Base-by-base conservation (phyloP, 2,113 vertebrate species). In the Phocoena sinus region DNA sequence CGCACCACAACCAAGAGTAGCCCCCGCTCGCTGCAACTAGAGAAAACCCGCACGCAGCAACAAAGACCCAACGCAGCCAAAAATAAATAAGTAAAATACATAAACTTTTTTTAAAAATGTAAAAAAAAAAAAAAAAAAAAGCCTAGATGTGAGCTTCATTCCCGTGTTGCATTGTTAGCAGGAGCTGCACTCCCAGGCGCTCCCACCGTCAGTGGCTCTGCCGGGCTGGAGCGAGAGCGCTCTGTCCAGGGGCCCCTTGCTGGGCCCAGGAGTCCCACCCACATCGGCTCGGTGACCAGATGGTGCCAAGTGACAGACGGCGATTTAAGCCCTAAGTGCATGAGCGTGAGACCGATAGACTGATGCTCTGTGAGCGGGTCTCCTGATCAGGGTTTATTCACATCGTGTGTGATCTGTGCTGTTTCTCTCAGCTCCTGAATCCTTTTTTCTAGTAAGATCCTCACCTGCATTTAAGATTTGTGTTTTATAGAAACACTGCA, bases 321-420 rank as follows among this genome's bases (percentile, higher is more conserved):
- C 0, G 10, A 6, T 3, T 2, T 5, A 2, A 60, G 73, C 58
- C 31, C 65, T 8, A 13, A 17, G 9, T 14, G 26, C 12, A 3
- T 1, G 26, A 8, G n/a, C 17, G 0, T 0, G 6, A 31, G 50
- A 47, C 21, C 0, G 36, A 23, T 1, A 20, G 18, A 8, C 2
- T 2, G 44, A 0, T 0, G 21, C 56, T 47, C 11, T 53, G 41
- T 21, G 56, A 36, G 56, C 77, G 3, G 4, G 3, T 21, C 23
- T 26, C 26, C 11, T 3, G 12, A 14, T 8, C 2, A 6, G 58
- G 68, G 8, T 70, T 38, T 28, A 18, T 63, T 26, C 56, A 1
- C 5, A 0, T 26, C 15, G 41, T 31, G 13, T 20, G 26, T 13
- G 1, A 0, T 6, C 50, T 17, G 10, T n/a, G 1, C 68, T 6